These are phyloP conservation scores for Chaenogobius annularis DNA, from an alignment of 2,113 vertebrate species.

Conservation along the genomic window DNA sequence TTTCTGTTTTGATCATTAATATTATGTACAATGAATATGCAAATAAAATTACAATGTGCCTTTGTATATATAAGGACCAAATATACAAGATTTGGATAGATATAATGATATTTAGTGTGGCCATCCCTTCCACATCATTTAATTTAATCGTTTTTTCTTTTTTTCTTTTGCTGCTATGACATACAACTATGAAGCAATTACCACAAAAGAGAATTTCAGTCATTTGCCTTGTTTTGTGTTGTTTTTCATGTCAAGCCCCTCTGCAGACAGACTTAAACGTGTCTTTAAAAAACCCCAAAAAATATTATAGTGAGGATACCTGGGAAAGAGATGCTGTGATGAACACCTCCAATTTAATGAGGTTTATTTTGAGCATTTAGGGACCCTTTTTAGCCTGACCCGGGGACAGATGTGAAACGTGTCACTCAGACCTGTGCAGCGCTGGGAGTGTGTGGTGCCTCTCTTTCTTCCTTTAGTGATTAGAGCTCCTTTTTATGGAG, in stretches of 20 bases:
- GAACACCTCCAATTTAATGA: background rate
- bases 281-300: background rate
- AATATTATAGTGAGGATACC: background rate
- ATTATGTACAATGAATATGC: no score
- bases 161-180: background rate
- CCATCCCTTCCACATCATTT: no score
- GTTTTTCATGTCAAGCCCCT: background rate
- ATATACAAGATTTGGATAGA: no score
- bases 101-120: no score
- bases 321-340: background rate
- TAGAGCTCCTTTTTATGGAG: constrained; percentile 35
- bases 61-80: no score
- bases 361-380: background rate
- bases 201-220: background rate
- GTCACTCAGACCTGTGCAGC: constrained; percentile 20
- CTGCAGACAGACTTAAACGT: constrained; percentile 4
- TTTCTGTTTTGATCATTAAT: background rate
- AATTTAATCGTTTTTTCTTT: no score
- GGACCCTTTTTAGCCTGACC: background rate
- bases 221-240: background rate
- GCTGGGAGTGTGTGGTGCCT: constrained; percentile 30
- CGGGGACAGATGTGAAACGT: background rate
- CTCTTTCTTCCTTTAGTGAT: constrained; percentile 27
- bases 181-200: background rate
- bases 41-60: no score